Conservation (phyloP, 2,113 vertebrate species). For the Etheostoma spectabile region DNA sequence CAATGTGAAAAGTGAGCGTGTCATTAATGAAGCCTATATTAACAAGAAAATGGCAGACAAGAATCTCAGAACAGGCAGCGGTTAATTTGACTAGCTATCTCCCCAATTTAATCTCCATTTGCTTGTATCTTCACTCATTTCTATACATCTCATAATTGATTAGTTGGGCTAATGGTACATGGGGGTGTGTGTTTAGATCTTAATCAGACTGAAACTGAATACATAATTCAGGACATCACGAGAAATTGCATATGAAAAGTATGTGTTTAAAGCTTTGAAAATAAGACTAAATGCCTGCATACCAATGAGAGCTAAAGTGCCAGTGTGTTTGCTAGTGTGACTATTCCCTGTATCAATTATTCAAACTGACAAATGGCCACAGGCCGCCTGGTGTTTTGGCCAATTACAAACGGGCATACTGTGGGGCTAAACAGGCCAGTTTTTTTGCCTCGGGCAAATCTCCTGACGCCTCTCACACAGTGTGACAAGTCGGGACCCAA, state of each 20-base stretch:
- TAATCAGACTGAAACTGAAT: slow-evolving; percentile 67
- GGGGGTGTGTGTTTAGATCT: slow-evolving; percentile 67
- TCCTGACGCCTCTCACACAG: slow-evolving; percentile 68
- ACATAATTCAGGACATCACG: slow-evolving; percentile 62
- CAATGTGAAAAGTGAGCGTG: slow-evolving; percentile 63
- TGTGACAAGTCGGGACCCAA: slow-evolving; percentile 79
- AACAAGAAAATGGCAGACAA: slow-evolving; percentile 66
- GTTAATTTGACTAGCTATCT: slow-evolving; percentile 78
- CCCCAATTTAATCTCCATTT: slow-evolving; percentile 73
- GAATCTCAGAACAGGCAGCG: slow-evolving; percentile 75
- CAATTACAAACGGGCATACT: slow-evolving; percentile 82
- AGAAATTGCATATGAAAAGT: slow-evolving; percentile 18
- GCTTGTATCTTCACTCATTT: slow-evolving; percentile 74
- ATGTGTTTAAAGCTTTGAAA: slow-evolving; percentile 3
- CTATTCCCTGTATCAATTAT: slow-evolving; percentile 79
- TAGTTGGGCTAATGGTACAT: slow-evolving; percentile 68
- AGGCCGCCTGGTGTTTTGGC: slow-evolving; percentile 77
- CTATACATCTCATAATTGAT: slow-evolving; percentile 74
- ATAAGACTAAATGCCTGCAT: slow-evolving; percentile 26
- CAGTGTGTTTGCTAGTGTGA: slow-evolving; percentile 67
- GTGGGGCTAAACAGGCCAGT: slow-evolving; percentile 76
- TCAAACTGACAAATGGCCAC: slow-evolving; percentile 80
- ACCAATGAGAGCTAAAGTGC: slow-evolving; percentile 53
- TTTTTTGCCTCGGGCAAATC: slow-evolving; percentile 65
- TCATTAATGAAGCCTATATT: slow-evolving; percentile 68